A percentile compares a stretch with the other conserved stretches of the same genome.
phyloP scores from a whole-genome alignment of 2,888 invertebrate species.

The Tortricodes alternella region DNA sequence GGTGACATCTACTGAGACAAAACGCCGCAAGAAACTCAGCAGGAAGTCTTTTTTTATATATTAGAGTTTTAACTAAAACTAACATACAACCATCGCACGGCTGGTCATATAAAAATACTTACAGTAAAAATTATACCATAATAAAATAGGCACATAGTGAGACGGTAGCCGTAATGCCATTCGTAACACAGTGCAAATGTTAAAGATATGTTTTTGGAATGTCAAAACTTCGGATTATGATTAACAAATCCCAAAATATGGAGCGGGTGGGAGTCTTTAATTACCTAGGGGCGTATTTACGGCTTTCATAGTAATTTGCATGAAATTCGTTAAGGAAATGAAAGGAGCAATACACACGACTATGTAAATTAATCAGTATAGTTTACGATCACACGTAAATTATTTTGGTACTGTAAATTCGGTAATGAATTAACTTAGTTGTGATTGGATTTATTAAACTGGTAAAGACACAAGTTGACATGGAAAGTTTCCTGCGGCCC shows the following conservation, averaged over 20 bases:
- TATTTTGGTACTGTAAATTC: background rate
- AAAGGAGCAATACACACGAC: conserved; percentile 22
- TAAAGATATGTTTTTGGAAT: background rate
- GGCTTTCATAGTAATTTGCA: conserved; percentile 15
- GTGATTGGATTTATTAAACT: conserved; percentile 1
- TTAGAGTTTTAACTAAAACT: no score
- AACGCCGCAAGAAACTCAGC: no score
- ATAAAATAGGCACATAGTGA: no score
- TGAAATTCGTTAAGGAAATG: conserved; percentile 21
- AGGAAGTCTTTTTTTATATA: no score
- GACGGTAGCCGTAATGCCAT: no score
- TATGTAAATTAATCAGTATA: conserved; percentile 19
- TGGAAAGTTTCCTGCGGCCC: no score
- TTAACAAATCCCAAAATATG: conserved; percentile 25
- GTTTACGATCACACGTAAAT: conserved; percentile 8
- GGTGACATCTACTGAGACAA: no score
- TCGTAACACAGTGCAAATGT: background rate
- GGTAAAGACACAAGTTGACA: background rate
- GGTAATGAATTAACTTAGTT: background rate
- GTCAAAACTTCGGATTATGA: conserved; percentile 13
- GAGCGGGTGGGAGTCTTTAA: conserved; percentile 8
- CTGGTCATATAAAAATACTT: no score
- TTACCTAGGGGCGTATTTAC: conserved; percentile 18
- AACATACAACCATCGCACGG: no score
- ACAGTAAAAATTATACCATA: no score